Evolutionary conservation across 2,113 vertebrate genomes (phyloP), one percentile per base, ranked within the genome.

Genomic region (Syngnathus scovelli): DNA sequence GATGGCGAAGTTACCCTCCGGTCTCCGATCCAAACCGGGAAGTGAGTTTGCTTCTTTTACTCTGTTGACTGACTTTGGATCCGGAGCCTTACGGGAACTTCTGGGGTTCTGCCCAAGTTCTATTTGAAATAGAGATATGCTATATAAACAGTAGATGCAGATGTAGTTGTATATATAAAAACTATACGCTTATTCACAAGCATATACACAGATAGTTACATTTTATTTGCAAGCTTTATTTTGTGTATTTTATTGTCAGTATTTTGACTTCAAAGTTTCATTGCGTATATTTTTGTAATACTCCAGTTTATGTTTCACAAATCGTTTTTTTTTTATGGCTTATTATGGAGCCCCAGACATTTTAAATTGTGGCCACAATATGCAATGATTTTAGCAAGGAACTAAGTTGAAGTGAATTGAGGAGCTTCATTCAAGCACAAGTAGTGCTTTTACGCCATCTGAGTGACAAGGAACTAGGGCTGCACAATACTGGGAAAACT

Each of bases 191-290:
- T 87, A 85, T 90, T 87, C 86, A 89, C 83, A 78, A 80, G 79
- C 87, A 84, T 49, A 89, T 84, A 85, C 86, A 83, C 79, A 77
- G 82, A 84, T 87, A 88, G 80, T 86, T 85, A 81, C 72, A 86
- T 79, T 89, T 90, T 90, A 89, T 91, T 90, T 90, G 84, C 74
- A 83, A 87, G 86, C 88, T 90, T 88, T 90, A 89, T 89, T 89
- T 88, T 81, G 69, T 88, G 88, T 87, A 88, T 87, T 36, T 64
- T 83, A 86, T 74, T 80, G 71, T 86, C 85, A 86, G 84, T 83
- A 79, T 86, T 87, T 79, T 68, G 64, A 61, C 82, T 68, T 70
- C 67, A 63, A 23, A 56, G 79, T 76, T 67, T 81, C 66, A 52
- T 52, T n/a, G n/a, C 44, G 56, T 23, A 21, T 44, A 44, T 44